These are phyloP conservation scores for Mesitornis unicolor DNA, from an alignment of 2,113 vertebrate species.

Conservation along the genomic window DNA sequence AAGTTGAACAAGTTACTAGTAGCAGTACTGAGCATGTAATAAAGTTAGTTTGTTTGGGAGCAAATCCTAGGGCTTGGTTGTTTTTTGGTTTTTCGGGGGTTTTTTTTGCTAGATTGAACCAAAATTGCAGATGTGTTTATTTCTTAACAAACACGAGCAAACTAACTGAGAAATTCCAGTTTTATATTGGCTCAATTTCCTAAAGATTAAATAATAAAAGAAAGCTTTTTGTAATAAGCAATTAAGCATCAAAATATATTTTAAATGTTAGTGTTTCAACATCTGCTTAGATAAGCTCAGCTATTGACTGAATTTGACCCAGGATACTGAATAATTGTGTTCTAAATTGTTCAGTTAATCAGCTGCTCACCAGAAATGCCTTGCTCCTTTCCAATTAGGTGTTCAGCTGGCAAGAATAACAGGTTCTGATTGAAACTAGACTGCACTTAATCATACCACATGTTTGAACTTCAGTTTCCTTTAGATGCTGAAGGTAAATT, in stretches of 20 bases:
- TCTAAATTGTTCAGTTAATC: background rate
- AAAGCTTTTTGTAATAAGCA: background rate
- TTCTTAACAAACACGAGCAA: background rate
- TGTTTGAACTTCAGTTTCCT: background rate
- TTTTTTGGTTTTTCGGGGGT: background rate
- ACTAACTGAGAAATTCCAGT: background rate
- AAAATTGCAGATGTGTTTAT: background rate
- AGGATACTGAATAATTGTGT: background rate
- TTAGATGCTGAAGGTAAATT: background rate
- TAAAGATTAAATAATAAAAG: background rate
- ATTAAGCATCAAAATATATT: background rate
- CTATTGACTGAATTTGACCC: background rate
- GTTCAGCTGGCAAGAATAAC: background rate
- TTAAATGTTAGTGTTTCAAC: background rate
- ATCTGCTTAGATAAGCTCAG: background rate
- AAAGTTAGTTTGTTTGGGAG: background rate
- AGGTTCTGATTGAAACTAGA: background rate
- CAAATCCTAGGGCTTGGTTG: background rate
- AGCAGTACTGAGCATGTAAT: background rate
- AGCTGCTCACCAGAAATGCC: background rate
- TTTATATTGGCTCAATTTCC: background rate
- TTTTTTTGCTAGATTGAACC: background rate
- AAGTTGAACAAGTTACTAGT: background rate
- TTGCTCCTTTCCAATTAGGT: background rate
- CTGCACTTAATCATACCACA: background rate